These are phyloP conservation scores for Julus scanicus DNA, from an alignment of 2,888 invertebrate genomes.

Conservation along the genomic window DNA sequence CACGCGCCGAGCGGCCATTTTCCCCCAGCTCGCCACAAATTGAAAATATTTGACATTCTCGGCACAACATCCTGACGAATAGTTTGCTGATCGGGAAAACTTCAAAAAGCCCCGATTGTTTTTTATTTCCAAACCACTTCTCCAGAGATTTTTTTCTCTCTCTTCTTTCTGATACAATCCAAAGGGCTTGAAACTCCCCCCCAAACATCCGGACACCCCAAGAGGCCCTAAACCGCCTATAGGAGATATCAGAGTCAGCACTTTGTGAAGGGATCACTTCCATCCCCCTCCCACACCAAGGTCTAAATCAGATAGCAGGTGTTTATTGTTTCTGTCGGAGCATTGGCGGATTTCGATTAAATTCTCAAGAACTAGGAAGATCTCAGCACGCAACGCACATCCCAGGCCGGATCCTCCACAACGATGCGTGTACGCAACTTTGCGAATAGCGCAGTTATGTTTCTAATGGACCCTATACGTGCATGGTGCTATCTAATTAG, in stretches of 20 bases:
- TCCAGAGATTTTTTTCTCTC: neutral
- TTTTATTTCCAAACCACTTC: conserved; percentile 53
- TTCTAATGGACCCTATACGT: too few species aligned
- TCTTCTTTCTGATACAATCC: conserved; percentile 15
- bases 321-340: conserved; percentile 10
- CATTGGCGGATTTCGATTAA: conserved; percentile 11
- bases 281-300: neutral
- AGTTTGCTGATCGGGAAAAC: conserved; percentile 46
- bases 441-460: neutral
- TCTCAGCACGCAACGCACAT: neutral
- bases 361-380: neutral
- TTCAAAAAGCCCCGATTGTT: conserved; percentile 51
- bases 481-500: too few species aligned
- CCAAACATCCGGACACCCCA: conserved; percentile 17
- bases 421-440: neutral
- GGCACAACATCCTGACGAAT: conserved; percentile 53
- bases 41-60: conserved; percentile 54
- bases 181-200: conserved; percentile 8
- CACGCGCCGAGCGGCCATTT: conserved; percentile 51
- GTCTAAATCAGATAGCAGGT: conserved; percentile 26
- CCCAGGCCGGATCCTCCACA: neutral
- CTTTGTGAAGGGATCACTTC: neutral
- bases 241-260: neutral
- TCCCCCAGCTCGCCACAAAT: conserved; percentile 53
- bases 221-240: neutral